These are phyloP conservation scores for Genyomyrus donnyi DNA, from an alignment of 2,113 vertebrate species.

Conservation along the genomic window DNA sequence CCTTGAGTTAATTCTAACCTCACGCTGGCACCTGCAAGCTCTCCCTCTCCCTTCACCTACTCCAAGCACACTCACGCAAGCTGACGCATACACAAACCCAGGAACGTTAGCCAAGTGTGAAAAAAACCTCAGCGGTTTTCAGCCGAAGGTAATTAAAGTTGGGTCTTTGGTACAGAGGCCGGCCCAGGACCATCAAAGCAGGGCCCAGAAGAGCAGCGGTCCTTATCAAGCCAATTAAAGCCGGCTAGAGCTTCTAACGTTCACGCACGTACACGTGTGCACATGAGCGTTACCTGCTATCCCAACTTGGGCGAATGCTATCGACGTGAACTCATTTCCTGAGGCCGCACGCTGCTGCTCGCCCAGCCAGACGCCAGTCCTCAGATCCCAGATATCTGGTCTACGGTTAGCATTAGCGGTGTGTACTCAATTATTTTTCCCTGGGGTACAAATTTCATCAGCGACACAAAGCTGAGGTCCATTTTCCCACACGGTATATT, in stretches of 20 bases:
- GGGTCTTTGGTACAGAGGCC: neutral
- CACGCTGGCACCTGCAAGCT: neutral
- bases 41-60: neutral
- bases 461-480: neutral
- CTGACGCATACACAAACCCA: neutral
- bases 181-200: neutral
- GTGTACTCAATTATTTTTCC: neutral
- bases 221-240: neutral
- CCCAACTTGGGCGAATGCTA: neutral
- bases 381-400: neutral
- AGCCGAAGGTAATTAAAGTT: neutral
- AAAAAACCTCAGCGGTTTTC: neutral
- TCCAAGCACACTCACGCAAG: neutral
- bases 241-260: neutral
- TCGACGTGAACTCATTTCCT: slow-evolving; percentile 28
- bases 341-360: neutral
- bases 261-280: neutral
- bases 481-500: neutral
- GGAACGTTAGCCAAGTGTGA: neutral
- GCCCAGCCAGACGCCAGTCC: neutral
- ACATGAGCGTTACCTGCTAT: neutral
- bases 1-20: neutral
- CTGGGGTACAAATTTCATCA: neutral
- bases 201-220: neutral
- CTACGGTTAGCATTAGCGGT: neutral